Evolutionary conservation across 1,140 invertebrate species (phyloP), one percentile per base, ranked within the genome.

Genomic region (Pissodes strobi): DNA sequence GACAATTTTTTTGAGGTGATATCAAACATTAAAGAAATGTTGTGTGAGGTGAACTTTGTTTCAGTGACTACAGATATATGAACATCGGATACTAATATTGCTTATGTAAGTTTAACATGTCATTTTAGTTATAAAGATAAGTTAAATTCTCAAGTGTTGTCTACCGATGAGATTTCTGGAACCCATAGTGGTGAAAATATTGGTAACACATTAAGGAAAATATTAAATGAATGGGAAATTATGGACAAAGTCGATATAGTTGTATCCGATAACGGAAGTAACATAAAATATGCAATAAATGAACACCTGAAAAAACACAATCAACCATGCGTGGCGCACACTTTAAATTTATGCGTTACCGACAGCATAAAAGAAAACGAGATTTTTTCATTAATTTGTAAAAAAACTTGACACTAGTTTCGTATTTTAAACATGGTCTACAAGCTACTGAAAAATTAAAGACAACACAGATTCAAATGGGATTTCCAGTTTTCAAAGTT

Each of bases 371-470:
- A 37, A 37, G 30, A 52, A 52, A 63, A 52, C 23, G 38, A 66
- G 21, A 21, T 48, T 4, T 55, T 56, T 19, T 25, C 22, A n/a
- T n/a, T n/a, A 25, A 18, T 66, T 69, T 12, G 67, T 70, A 15
- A 48, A n/a, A n/a, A n/a, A n/a, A n/a, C n/a, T n/a, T n/a, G n/a
- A n/a, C n/a, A n/a, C n/a, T n/a, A n/a, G n/a, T n/a, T n/a, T n/a
- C 62, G 23, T 60, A 69, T 64, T 69, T 73, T 25, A 73, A 74
- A 55, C 55, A 66, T 37, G 69, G 62, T 62, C 55, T 49, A 43
- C 45, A 58, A 15, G 55, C 63, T 1, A 13, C 30, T 23, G 34
- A 19, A 17, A 70, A 71, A 69, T 51, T 74, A n/a, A 62, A 58
- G 17, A 25, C 43, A 12, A 52, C 23, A 10, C 57, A 68, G 56